Percentiles rank a stretch among this genome's conserved stretches.
Conservation (phyloP, 2,797 vertebrate species). For the Nothura maculosa region DNA sequence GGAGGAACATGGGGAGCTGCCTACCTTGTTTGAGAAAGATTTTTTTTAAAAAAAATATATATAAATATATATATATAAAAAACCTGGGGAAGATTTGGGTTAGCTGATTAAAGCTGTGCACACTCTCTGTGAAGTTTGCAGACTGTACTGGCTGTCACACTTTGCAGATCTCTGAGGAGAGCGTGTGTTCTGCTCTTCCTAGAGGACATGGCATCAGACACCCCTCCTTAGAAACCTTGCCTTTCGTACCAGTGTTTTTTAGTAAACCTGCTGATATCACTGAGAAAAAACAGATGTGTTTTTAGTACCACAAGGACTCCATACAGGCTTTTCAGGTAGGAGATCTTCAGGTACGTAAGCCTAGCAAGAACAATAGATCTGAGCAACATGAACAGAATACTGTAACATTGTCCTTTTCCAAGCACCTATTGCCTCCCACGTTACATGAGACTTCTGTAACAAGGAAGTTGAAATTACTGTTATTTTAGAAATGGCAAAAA, state of each 20-base stretch:
- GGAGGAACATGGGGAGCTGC: neutral
- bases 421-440: neutral
- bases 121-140: neutral
- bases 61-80: neutral
- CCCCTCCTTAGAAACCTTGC: neutral
- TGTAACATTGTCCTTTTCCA: neutral
- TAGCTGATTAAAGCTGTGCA: neutral
- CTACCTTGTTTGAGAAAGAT: neutral
- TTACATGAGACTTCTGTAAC: neutral
- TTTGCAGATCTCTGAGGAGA: neutral
- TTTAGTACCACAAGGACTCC: neutral
- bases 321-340: no score
- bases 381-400: neutral
- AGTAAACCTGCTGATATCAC: neutral
- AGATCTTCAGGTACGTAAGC: neutral
- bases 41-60: no score
- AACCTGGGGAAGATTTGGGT: neutral
- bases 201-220: neutral
- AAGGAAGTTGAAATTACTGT: neutral
- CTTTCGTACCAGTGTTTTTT: neutral
- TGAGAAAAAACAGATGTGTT: neutral
- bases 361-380: neutral
- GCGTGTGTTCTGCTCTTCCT: neutral
- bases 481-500: neutral
- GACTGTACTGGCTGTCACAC: neutral